Evolutionary conservation across 1,140 invertebrate species (phyloP), one percentile per base, ranked within the genome.

Genomic region (Diachasmimorpha longicaudata): DNA sequence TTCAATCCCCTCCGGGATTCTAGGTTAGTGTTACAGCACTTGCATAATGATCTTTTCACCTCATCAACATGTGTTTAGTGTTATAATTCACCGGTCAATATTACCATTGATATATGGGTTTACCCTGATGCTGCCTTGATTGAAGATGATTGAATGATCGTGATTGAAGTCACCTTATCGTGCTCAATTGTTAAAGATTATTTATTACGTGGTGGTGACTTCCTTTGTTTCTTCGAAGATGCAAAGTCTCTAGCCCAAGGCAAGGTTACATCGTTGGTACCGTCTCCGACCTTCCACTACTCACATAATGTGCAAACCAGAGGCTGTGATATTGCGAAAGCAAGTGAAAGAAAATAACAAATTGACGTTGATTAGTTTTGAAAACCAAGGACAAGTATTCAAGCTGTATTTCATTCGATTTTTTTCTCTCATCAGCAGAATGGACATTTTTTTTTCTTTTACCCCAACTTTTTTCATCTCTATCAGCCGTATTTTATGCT

Each of bases 401-500:
- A 25, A 25, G 23, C 23, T 11, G 8, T 25, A 63, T 63, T 6
- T 63, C 58, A 63, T 63, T 23, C 8, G 14, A 25, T 63, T 63
- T 25, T 23, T 63, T 19, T 55, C 19, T 55, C 19, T 6, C 48
- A 55, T 55, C 39, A 19, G 48, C 6, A 52, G 19, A 52, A 52
- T 13, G 48, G 14, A 52, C 11, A 19, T 19, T 52, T 52, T 3
- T 52, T 52, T 19, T 19, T 4, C n/a, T 52, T 79, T 76, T 76
- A 77, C 82, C 73, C 81, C 83, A 79, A 78, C 5, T 23, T 23
- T 58, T 63, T 55, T 23, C 48, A n/a, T 84, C 83, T 82, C 82
- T 79, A 1, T 42, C 13, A 10, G 11, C 9, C 9, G 13, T 42
- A 42, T 42, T 42, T 42, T 11, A 42, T 10, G 39, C 39, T 42